Evolutionary conservation across 2,888 invertebrate species (phyloP), one percentile per base, ranked within the genome.

Genomic region (Ennomos erosarius): DNA sequence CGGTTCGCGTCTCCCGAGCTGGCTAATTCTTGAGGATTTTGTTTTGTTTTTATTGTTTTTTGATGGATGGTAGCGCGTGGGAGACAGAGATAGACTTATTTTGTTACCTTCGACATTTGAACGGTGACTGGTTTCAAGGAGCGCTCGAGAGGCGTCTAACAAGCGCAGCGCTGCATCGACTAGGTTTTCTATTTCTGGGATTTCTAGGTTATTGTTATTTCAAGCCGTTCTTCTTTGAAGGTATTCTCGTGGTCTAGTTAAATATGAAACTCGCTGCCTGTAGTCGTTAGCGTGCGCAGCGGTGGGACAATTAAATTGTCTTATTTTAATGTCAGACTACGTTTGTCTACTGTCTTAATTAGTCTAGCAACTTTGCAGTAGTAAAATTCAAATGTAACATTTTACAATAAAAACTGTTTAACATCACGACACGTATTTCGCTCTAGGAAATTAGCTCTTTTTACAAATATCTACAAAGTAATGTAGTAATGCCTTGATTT

Each of bases 21-120:
- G 39, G 44, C 60, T 67, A 55, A 63, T 64, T 63, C 60, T 45
- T 55, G 46, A 40, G 48, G 62, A 55, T 59, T 55, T 40, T 48
- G 50, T 62, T 65, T n/a, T 55, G 62, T 60, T 67, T 67, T 71
- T 65, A 69, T 61, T 60, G 55, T 40, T 36, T 61, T 62, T 62
- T 59, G 62, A 59, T n/a, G 52, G 46, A 51, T 44, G 33, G 16
- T 26, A 43, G 52, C 45, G 40, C 37, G 50, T 40, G 42, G 38
- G 37, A 26, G 9, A 44, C 11, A 10, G 46, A 39, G 39, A 53
- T 44, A 39, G 45, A 36, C 12, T 49, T n/a, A 49, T 43, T 55
- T 36, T 16, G 34, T 26, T 44, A 12, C 10, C 13, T 26, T 13
- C 39, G 42, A 47, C 46, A 43, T 51, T 42, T 40, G 45, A 55